Base-by-base conservation (phyloP, 2,888 invertebrate genomes). In the Sminthurides aquaticus region DNA sequence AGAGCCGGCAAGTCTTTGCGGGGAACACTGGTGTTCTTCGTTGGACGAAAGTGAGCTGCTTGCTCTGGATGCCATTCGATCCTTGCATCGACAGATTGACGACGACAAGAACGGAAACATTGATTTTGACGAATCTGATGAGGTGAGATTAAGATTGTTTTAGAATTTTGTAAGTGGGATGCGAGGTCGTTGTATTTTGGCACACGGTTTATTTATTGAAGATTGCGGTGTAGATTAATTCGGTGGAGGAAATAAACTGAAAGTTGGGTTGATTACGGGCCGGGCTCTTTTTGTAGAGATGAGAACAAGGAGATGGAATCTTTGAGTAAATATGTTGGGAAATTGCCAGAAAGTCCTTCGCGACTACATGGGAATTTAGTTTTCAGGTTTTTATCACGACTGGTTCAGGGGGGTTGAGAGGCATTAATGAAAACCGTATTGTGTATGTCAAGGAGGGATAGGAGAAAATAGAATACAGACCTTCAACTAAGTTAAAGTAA, bases 61-160 rank as follows among this genome's bases (percentile, higher is more conserved):
- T 62, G 94, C 93, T 28, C 86, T 93, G 77, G 95, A 95, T 79
- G 96, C 98, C 65, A 96, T 99, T 77, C 86, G 86, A 71, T 87
- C 89, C 74, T 85, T 99, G 54, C 98, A 99, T 81, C 84, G 87
- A 71, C 93, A 96, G 79, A 84, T 99, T 73, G 98, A 99, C 79
- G 98, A 99, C 78, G 98, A 99, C 82, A 90, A 91, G 75, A 94
- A 97, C 81, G 98, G 98, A 68, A 93, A 93, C 79, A 91, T 99
- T 72, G 98, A 99, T 81, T 85, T 95, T 69, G 88, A 91, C 72
- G 98, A 99, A 84, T 97, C 97, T 71, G 93, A 95, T 80, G 97
- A 96, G 83, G 96, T 96, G 81, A 72, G 64, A 48, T 28, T 59
- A 15, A 27, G 20, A 29, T 25, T 54, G 57, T 54, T 52, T 5